Evolutionary conservation across 2,113 vertebrate species (phyloP).

Genomic region (Plectropomus leopardus): DNA sequence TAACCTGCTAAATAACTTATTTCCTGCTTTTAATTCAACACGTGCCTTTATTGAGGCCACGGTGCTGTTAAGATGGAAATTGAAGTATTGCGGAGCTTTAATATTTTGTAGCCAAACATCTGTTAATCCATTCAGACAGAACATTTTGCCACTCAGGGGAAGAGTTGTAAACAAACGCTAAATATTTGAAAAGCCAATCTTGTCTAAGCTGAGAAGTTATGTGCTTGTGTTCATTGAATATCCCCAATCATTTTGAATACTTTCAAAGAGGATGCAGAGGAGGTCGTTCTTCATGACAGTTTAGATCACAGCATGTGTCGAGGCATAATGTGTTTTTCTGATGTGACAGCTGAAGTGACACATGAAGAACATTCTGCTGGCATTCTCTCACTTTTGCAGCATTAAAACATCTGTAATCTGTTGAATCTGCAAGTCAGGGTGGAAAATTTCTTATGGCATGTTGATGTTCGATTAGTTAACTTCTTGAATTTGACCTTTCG

Average conservation of each 20-base stretch:
- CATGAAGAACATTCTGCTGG: not conserved
- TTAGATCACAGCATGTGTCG: slow-evolving; percentile 18
- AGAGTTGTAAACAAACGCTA: slow-evolving; percentile 63
- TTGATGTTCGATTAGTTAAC: not conserved
- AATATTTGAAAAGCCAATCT: slow-evolving; percentile 64
- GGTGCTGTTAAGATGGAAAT: slow-evolving; percentile 23
- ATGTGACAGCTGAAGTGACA: slow-evolving; percentile 10
- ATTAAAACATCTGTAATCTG: not conserved
- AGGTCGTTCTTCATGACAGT: not conserved
- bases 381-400: not conserved
- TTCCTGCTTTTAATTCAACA: not conserved
- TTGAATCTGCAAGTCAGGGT: not conserved
- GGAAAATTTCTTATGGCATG: not conserved
- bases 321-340: slow-evolving; percentile 22
- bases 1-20: slow-evolving; percentile 18
- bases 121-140: slow-evolving; percentile 52
- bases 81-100: slow-evolving; percentile 40
- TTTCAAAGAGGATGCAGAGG: slow-evolving; percentile 9
- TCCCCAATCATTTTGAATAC: slow-evolving; percentile 15
- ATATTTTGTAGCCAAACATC: slow-evolving; percentile 53
- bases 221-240: slow-evolving; percentile 18
- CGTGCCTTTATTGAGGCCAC: slow-evolving; percentile 7
- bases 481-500: slow-evolving; percentile 37
- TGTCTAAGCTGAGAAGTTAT: slow-evolving; percentile 43
- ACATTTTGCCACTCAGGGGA: slow-evolving; percentile 49